Base-by-base conservation (phyloP, 2,797 vertebrate species). In the Dendrocincla fuliginosa region DNA sequence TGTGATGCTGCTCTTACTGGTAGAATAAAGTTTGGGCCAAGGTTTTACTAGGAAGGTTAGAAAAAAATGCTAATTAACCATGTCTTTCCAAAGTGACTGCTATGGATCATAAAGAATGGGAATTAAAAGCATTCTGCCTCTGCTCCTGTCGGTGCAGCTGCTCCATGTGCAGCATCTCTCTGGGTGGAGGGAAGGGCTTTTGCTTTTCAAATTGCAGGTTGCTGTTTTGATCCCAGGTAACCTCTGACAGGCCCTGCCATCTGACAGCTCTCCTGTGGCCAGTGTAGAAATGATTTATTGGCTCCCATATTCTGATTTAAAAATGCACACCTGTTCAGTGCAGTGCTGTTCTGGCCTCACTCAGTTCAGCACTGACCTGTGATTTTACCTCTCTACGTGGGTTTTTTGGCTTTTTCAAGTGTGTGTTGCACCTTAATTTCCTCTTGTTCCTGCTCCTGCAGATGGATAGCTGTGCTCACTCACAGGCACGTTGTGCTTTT, bases 401-500 rank as follows among this genome's bases (percentile, higher is more conserved):
- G 2, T 7, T 78, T 41, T 13, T 44, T 37, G 56, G 5, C 24
- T 64, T 47, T 78, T 71, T 39, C 8, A 30, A 50, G 28, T 22
- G 3, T 0, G 0, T 28, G n/a, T 83, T 92, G 8, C 30, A 25
- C 39, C 35, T 60, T 53, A 24, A 57, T 82, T 82, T 39, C 27
- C 63, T 42, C 37, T 13, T 42, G 18, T 39, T 88, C 13, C 60
- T 80, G 49, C 56, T 42, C 16, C 59, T 64, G 0, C 41, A 74
- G 86, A 70, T 39, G 57, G 68, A 70, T 82, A 13, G 32, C 23
- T 1, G 3, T 41, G 81, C 15, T 37, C 67, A 73, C 63, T n/a
- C 1, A 1, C 0, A 1, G 79, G 46, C 39, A 41, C 13, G 0
- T 14, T 39, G 19, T 22, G 42, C 16, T 63, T 17, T 47, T 75